phyloP scores from a whole-genome alignment of 2,888 invertebrate genomes.

The Diloba caeruleocephala region DNA sequence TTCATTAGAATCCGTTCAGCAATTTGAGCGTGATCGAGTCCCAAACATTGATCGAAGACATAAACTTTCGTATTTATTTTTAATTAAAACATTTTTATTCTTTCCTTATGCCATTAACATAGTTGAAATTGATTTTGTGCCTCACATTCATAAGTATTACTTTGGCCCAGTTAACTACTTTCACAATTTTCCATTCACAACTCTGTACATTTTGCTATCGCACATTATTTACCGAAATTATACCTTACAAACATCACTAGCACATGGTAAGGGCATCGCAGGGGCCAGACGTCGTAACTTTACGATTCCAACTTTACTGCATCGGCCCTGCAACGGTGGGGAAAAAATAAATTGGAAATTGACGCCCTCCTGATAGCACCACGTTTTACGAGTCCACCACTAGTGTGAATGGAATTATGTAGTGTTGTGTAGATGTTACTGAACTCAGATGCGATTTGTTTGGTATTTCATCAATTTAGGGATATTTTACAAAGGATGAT shows the following conservation, averaged over 20 bases:
- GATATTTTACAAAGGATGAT: too few species aligned
- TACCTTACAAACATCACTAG: slow-evolving; percentile 53
- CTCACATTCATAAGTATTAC: too few species aligned
- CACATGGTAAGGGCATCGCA: slow-evolving; percentile 70
- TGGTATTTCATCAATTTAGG: too few species aligned
- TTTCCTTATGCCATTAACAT: too few species aligned
- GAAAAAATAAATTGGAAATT: slow-evolving; percentile 87
- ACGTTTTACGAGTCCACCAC: slow-evolving; percentile 48
- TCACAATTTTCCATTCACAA: background rate
- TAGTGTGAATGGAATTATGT: slow-evolving; percentile 17
- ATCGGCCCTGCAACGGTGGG: slow-evolving; percentile 81
- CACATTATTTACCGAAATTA: slow-evolving; percentile 20
- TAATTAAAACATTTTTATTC: too few species aligned
- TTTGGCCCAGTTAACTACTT: background rate
- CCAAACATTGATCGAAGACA: too few species aligned
- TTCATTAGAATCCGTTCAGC: too few species aligned
- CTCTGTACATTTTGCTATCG: slow-evolving; percentile 2
- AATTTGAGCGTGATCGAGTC: too few species aligned
- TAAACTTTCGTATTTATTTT: too few species aligned
- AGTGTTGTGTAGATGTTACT: slow-evolving; percentile 1
- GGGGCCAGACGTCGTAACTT: slow-evolving; percentile 84
- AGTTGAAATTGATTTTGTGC: too few species aligned
- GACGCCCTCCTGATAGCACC: slow-evolving; percentile 73
- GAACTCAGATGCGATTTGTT: background rate
- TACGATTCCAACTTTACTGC: slow-evolving; percentile 84